Evolutionary conservation across 2,113 vertebrate species (phyloP), one percentile per base, ranked within the genome.

Genomic region (Melanostigma gelatinosum): DNA sequence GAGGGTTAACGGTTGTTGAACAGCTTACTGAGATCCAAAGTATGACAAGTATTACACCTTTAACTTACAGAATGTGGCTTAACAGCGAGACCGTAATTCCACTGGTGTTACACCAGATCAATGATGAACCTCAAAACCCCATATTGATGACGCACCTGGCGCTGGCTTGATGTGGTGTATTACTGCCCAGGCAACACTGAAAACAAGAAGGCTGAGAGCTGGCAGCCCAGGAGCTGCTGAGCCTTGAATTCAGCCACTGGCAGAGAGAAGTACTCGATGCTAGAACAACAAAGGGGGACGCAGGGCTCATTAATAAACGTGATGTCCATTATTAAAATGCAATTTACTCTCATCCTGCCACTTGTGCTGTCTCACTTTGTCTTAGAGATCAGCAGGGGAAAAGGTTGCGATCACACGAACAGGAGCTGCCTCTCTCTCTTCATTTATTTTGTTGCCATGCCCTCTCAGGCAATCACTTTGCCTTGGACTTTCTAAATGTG

Each of bases 271-370:
- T 24, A 38, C 34, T 84, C 66, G 67, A 34, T 58, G 68, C 44
- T 70, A 7, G 58, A 80, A 80, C 81, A 81, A 83, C 27, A 83
- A 71, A 11, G 12, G 52, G 24, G 29, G 60, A 38, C 11, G 3
- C 62, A 54, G 76, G 34, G 65, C 65, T 80, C 68, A 80, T 85
- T 93, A 76, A 84, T 76, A 82, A 85, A 62, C 48, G 74, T 76
- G 58, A 40, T n/a, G 57, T 24, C 48, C 20, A 87, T 77, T 87
- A 90, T 84, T 85, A 89, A 80, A 91, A 87, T 58, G 52, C 77
- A 88, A 88, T 91, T 83, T 82, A 87, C 88, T 83, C 72, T 75
- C 34, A 58, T 76, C 64, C 60, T 70, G 68, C 60, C 64, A 74
- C 75, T 78, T 58, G 27, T 74, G 78, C 42, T 22, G 66, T 83